phyloP scores from a whole-genome alignment of 1,140 invertebrate species.

The Caenorhabditis elegans region WBcel235 BX284606.5:8756001-8756500 shows the following conservation, averaged over 20 bases:
- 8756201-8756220: too few relatives aligned
- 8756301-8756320: too few relatives aligned
- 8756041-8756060: too few relatives aligned
- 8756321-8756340: neutral
- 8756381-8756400: slow-evolving; percentile 4
- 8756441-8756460: neutral
- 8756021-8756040: too few relatives aligned
- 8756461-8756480: neutral
- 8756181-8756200: neutral
- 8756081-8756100: too few relatives aligned
- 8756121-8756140: too few relatives aligned
- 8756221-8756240: too few relatives aligned
- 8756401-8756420: neutral
- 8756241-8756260: too few relatives aligned
- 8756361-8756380: neutral
- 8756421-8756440: neutral
- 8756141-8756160: neutral
- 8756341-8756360: neutral
- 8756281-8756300: neutral
- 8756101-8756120: too few relatives aligned
- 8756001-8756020: too few relatives aligned
- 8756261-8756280: neutral
- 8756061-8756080: too few relatives aligned
- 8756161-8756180: neutral
- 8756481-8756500: neutral